Percentiles rank a stretch among this genome's conserved stretches.
Evolutionary conservation across 2,888 invertebrate species (phyloP).

Genomic region (Leucania comma): DNA sequence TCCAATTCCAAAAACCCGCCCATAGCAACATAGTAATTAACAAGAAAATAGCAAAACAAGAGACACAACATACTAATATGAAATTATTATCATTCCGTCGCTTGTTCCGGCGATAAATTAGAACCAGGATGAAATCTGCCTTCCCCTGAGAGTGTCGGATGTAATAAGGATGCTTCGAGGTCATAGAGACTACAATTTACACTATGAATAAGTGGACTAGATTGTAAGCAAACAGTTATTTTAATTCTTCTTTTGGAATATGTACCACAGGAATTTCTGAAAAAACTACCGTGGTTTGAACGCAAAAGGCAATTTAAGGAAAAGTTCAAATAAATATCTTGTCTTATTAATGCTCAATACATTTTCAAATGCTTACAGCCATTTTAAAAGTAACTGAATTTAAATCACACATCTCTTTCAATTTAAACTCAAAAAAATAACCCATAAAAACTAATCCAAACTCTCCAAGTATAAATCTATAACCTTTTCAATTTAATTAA

Average conservation of each 20-base stretch:
- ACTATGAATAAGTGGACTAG: constrained; percentile 14
- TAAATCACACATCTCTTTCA: background rate
- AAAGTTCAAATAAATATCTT: no score
- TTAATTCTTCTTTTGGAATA: background rate
- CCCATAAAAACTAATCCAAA: constrained; percentile 23
- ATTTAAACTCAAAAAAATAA: constrained; percentile 3
- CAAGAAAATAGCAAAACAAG: constrained; percentile 30
- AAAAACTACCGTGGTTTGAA: no score
- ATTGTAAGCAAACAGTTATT: background rate
- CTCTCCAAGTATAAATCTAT: constrained; percentile 38
- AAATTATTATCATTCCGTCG: constrained; percentile 50
- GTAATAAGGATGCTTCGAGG: constrained; percentile 49
- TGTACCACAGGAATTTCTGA: no score
- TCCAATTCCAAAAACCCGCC: background rate
- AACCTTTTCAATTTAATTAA: constrained; percentile 66
- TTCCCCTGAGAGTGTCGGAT: constrained; percentile 54
- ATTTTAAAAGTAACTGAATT: background rate
- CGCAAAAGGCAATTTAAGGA: no score
- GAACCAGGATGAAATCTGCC: constrained; percentile 53
- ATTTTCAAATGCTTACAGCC: no score
- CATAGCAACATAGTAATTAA: constrained; percentile 1
- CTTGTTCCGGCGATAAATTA: constrained; percentile 55
- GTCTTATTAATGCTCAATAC: no score
- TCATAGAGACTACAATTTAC: constrained; percentile 28
- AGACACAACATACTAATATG: constrained; percentile 37